Evolutionary conservation across 1,140 invertebrate genomes (phyloP), one percentile per base, ranked within the genome.

Genomic region (Uloborus diversus): DNA sequence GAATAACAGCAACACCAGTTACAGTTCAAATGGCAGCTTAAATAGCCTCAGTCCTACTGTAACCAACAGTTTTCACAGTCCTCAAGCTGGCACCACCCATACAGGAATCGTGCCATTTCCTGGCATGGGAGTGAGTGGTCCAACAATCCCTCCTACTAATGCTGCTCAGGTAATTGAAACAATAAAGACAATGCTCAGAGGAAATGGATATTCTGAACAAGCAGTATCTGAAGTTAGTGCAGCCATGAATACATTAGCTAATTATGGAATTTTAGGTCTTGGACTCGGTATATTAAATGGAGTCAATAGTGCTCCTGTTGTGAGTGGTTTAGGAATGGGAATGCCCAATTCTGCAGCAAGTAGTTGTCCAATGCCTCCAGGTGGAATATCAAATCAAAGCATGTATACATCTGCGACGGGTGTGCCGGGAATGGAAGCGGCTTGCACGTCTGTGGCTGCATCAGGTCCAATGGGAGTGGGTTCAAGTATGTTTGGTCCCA

Each of bases 261-360:
- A 94, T 92, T 92, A 98, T 88, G 96, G 96, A 84, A 93, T 98
- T 80, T 89, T 98, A 27, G 95, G 94, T 47, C 92, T 97, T 88
- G 94, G 94, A 20, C 89, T 97, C 69, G 28, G 49, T 23, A 35
- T 79, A 32, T 68, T 83, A 59, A 75, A 80, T 62, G 65, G 59
- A 32, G 83, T 83, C 28, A 83, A 82, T 78, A 82, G 82, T 59
- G 81, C 78, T 51, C 84, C 80, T 33, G 83, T 84, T 30, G 78
- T 81, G 65, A 69, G 79, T 62, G 79, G 82, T 82, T 83, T 85
- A 82, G 85, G 85, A 85, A 83, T 70, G 30, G 70, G 78, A 73
- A 64, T 84, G 75, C 78, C 79, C 80, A 82, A 66, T 82, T 79
- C 83, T 84, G 83, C 86, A 83, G 82, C 85, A 82, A 80, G 82